Conservation (phyloP, 2,113 vertebrate species). For the Symphodus melops region DNA sequence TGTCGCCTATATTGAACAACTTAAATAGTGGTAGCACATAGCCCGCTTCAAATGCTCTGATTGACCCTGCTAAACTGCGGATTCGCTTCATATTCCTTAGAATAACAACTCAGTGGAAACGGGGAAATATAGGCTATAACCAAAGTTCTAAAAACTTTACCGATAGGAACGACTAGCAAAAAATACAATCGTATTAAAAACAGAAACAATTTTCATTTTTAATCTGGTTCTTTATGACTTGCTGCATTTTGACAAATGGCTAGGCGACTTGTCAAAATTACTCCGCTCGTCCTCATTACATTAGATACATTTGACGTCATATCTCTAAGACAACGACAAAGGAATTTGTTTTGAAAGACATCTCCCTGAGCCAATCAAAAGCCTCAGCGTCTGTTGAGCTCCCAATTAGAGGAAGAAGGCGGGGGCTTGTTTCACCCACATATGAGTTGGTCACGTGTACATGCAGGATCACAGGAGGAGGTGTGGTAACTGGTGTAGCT, state of each 20-base stretch:
- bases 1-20: neutral
- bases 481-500: slow-evolving; percentile 47
- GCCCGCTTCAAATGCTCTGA: neutral
- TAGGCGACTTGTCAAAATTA: slow-evolving; percentile 32
- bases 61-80: neutral
- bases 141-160: neutral
- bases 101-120: neutral
- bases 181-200: neutral
- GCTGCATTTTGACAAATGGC: neutral
- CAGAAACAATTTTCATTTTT: neutral
- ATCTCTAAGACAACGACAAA: slow-evolving; percentile 74
- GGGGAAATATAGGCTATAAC: neutral
- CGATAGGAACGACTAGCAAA: neutral
- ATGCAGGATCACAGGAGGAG: slow-evolving; percentile 69
- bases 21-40: too few species aligned
- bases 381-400: slow-evolving; percentile 40
- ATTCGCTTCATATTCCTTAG: neutral
- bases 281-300: slow-evolving; percentile 44
- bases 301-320: slow-evolving; percentile 80
- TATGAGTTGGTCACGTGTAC: slow-evolving; percentile 76
- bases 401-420: slow-evolving; percentile 67
- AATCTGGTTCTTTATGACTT: neutral
- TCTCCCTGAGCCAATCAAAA: slow-evolving; percentile 60
- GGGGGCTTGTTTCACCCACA: slow-evolving; percentile 36
- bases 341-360: slow-evolving; percentile 67